Evolutionary conservation across 1,140 invertebrate species (phyloP).

Genomic region (Halyomorpha halys): DNA sequence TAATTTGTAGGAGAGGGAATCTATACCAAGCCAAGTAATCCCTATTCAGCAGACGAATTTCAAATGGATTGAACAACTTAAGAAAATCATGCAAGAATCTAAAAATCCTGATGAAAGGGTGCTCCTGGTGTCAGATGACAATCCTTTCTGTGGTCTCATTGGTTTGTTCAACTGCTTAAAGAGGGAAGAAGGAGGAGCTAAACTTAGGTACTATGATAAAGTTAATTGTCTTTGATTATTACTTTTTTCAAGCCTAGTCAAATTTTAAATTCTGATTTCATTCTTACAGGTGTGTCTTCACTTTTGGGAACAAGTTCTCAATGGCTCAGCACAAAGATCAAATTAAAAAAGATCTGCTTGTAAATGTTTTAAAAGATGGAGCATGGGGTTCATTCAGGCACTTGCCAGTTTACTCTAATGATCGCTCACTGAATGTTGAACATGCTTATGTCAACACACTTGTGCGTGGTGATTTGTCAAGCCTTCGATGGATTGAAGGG

Average conservation of each 20-base stretch:
- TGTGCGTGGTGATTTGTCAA: slow-evolving; percentile 80
- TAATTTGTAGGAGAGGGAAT: too few relatives aligned
- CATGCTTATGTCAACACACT: slow-evolving; percentile 90
- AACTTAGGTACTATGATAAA: slow-evolving; percentile 44
- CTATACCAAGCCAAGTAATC: slow-evolving; percentile 42
- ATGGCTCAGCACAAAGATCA: slow-evolving; percentile 37
- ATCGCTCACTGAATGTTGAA: slow-evolving; percentile 51
- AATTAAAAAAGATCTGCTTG: slow-evolving; percentile 62
- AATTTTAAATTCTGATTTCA: not conserved
- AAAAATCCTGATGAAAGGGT: slow-evolving; percentile 49
- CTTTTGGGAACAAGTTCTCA: not conserved
- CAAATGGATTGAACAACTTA: slow-evolving; percentile 71
- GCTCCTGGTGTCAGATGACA: slow-evolving; percentile 56
- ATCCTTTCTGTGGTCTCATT: slow-evolving; percentile 62
- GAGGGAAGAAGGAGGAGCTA: slow-evolving; percentile 65
- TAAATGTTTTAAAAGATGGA: slow-evolving; percentile 69
- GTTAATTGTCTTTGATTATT: not conserved
- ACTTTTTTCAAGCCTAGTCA: not conserved
- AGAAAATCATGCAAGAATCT: slow-evolving; percentile 51
- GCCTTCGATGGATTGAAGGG: slow-evolving; percentile 86
- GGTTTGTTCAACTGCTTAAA: slow-evolving; percentile 83
- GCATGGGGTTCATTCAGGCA: slow-evolving; percentile 78
- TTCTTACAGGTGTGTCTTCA: slow-evolving; percentile 26
- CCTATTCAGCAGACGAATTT: slow-evolving; percentile 48
- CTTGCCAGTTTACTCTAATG: slow-evolving; percentile 50